phyloP scores from a whole-genome alignment of 2,797 vertebrate genomes.

The Sarcoramphus papa region DNA sequence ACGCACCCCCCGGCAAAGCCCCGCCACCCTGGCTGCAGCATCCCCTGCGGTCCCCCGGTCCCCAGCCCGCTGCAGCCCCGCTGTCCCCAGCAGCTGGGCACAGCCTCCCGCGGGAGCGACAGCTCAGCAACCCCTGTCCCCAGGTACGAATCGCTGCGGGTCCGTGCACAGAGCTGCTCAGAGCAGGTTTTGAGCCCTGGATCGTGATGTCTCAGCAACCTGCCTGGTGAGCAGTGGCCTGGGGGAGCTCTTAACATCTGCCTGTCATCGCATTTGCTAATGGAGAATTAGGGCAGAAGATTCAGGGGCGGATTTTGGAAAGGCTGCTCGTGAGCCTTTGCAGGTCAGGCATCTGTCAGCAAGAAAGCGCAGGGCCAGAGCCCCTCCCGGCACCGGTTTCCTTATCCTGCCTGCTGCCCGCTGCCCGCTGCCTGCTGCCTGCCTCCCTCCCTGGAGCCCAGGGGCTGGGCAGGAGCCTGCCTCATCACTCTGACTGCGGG shows the following conservation, averaged over 20 bases:
- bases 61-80: background rate
- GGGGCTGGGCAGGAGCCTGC: background rate
- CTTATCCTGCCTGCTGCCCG: background rate
- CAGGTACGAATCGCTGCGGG: fast-evolving
- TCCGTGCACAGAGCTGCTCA: background rate
- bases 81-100: background rate
- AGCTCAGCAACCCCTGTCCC: background rate
- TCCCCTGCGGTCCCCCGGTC: no score
- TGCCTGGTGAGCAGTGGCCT: background rate
- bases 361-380: no score
- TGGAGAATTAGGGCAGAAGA: background rate
- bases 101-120: fast-evolving
- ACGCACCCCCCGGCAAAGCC: fast-evolving
- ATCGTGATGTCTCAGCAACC: background rate
- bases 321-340: background rate
- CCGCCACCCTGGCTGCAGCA: background rate
- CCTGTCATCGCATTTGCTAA: background rate
- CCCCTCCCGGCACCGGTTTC: background rate
- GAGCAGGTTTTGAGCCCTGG: background rate
- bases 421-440: background rate
- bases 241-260: background rate
- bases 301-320: background rate
- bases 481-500: background rate
- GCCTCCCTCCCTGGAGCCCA: background rate
- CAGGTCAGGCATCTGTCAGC: background rate